Evolutionary conservation across 2,888 invertebrate genomes (phyloP), one percentile per base, ranked within the genome.

Genomic region (Drosophila pseudotalamancana): DNA sequence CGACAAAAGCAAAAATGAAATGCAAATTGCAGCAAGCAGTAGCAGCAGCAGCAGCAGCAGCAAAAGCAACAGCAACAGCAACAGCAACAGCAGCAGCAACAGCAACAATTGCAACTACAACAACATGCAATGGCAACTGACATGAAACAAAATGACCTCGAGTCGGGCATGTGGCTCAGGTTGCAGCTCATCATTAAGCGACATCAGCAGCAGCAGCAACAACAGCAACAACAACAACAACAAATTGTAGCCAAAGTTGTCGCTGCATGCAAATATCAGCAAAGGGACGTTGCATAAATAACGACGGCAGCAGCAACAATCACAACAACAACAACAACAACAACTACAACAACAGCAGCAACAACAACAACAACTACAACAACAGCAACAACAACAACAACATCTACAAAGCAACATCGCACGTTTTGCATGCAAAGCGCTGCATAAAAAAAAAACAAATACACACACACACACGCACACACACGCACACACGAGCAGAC

Each of bases 401-500:
- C 46, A 53, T 18, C 46, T 62, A 27, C 49, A 69, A 32, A 59
- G 57, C 59, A 61, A 51, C 64, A n/a, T 63, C 43, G 57, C 68
- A 71, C 56, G 71, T 70, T 81, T 77, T 81, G 85, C 79, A 81
- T 81, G 77, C 85, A 84, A 84, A 84, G 68, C 85, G 78, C 65
- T 45, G 50, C 68, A 70, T 55, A 66, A 73, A 66, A 63, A 34
- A 49, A 32, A 56, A 46, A 48, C 43, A 42, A 19, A 54, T 31
- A 18, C 37, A 18, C 23, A 61, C 9, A 51, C 21, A 39, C 43
- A 50, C 18, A 49, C 27, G 31, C 34, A 43, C 12, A 29, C 23
- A 23, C 23, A 34, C 37, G 12, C 37, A 27, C 37, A 31, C 40
- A 37, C 27, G 12, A 14, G 54, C 40, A 6, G 12, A 27, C 19